A percentile compares a stretch with the other conserved stretches of the same genome.
Evolutionary conservation across 2,113 vertebrate species (phyloP).

Genomic region (Bufo gargarizans): DNA sequence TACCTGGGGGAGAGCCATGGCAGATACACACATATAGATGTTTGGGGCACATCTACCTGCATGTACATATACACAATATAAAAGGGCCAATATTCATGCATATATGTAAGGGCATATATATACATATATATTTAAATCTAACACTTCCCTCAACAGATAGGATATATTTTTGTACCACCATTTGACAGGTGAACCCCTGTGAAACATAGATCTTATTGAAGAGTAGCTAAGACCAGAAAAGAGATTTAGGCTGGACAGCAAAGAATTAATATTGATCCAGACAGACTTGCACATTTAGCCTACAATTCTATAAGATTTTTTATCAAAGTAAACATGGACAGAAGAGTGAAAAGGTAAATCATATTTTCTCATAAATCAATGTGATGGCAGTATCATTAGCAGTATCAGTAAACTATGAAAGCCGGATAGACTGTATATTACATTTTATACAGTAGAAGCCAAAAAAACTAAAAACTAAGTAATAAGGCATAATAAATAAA

Average conservation of each 20-base stretch:
- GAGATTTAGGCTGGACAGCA: neutral
- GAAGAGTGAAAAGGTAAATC: neutral
- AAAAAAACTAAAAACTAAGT: neutral
- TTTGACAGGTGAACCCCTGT: neutral
- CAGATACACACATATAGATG: too few relatives aligned
- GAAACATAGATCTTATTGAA: neutral
- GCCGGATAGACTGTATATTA: neutral
- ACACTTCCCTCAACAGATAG: too few relatives aligned
- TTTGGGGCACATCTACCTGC: too few relatives aligned
- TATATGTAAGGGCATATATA: too few relatives aligned
- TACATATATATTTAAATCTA: too few relatives aligned
- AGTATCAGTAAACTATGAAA: neutral
- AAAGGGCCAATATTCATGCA: too few relatives aligned
- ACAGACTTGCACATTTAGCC: neutral
- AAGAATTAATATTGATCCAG: constrained; percentile 2
- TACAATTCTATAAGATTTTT: neutral
- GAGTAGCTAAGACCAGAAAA: neutral
- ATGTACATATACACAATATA: too few relatives aligned
- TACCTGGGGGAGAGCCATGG: too few relatives aligned
- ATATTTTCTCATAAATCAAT: neutral
- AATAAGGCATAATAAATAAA: neutral
- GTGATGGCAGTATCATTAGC: neutral
- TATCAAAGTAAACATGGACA: neutral
- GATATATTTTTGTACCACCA: neutral
- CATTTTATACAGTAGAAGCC: neutral